Evolutionary conservation across 2,888 invertebrate genomes (phyloP), one percentile per base, ranked within the genome.

Genomic region (Hirtodrosophila trivittata): DNA sequence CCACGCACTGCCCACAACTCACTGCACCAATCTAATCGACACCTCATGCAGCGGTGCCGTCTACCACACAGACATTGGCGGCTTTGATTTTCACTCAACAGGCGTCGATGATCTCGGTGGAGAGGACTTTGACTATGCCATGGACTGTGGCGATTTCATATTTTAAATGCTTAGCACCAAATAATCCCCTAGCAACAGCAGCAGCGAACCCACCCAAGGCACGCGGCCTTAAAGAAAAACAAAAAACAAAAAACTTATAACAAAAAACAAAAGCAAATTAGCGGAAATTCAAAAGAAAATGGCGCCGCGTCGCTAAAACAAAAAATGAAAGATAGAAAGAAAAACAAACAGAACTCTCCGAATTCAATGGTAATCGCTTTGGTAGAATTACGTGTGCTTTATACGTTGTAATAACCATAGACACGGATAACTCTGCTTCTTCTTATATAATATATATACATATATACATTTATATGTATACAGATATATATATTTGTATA

Each of bases 141-240:
- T 94, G 66, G 95, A 95, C 87, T 95, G 94, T 87, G 94, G 94
- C 0, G 95, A 94, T 81, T 94, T 94, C 86, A 93, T 94, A 92
- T 94, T 94, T 92, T 94, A 93, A 89, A 82, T 14, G 16, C 26
- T 18, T 26, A 9, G 30, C n/a, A 57, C 47, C 30, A 47, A 51
- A 54, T 37, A 35, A 51, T 47, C 35, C 37, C 7, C 16, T 25
- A 32, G 13, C n/a, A 28, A 18, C 37, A 55, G 45, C 59, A 45
- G 50, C 59, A n/a, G n/a, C 39, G 30, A 66, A 37, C 70, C 58
- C 69, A 56, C 69, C 67, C 68, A 58, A 65, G 39, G 38, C 59
- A 41, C 42, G 10, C 37, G 30, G 37, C 41, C 28, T 13, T 5
- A 1, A 12, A n/a, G 12, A 35, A 14, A 1, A n/a, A n/a, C 28